Base-by-base conservation (phyloP, 2,113 vertebrate genomes). In the Steatornis caripensis region DNA sequence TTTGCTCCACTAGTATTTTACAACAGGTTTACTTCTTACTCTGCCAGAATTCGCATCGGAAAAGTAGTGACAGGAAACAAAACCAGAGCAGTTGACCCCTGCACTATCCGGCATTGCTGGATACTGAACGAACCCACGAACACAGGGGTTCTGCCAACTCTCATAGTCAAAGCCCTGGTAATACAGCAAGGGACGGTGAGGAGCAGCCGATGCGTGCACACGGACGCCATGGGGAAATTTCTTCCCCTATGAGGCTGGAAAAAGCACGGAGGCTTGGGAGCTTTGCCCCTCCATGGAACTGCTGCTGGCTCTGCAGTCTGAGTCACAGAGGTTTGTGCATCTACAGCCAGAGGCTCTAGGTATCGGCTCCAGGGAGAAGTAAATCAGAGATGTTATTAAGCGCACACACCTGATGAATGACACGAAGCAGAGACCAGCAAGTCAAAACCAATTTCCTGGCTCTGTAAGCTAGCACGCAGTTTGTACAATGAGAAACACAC, bases 211-310 rank as follows among this genome's bases (percentile, higher is more conserved):
- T n/a, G 27, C 0, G 1, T 12, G 4, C 32, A 21, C 6, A 17
- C 1, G 4, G 45, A 58, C 3, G 1, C 32, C 2, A 0, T 7
- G 21, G 22, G 34, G 46, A 70, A 54, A 12, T 3, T 30, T 39
- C 9, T 61, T 37, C 26, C 49, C 22, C 19, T 1, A 0, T 24
- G 29, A 30, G 29, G 36, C 27, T 83, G 45, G 39, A 51, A 60
- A 85, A 89, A 21, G 29, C 9, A 27, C 36, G 74, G 10, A 16
- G 12, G 15, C 39, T 23, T 45, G 27, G 34, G 70, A 65, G 17
- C 48, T 79, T 30, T 76, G 48, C 11, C 41, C n/a, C 37, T 60
- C 26, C 12, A 2, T 0, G 1, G 32, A 77, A 10, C 15, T 0
- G 0, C 34, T n/a, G 32, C 21, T 32, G 54, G 43, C 24, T 81